Conservation (phyloP, 2,113 vertebrate genomes). For the Typhlomys cinereus region DNA sequence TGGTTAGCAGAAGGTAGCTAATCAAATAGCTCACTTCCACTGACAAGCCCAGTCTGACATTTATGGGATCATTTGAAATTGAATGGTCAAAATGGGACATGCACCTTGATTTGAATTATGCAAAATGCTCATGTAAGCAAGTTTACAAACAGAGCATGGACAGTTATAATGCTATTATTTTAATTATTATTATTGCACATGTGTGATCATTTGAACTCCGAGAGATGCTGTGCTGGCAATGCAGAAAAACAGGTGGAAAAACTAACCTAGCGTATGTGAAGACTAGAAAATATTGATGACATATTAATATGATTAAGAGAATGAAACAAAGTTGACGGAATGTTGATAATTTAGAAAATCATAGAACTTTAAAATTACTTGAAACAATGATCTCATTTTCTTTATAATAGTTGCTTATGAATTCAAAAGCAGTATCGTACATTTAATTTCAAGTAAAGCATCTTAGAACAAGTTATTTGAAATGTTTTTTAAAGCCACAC, state of each 20-base stretch:
- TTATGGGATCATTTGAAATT: not conserved
- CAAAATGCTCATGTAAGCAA: not conserved
- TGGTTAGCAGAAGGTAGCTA: not conserved
- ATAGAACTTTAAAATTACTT: no score
- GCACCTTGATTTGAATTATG: not conserved
- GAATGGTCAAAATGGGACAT: not conserved
- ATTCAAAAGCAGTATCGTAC: no score
- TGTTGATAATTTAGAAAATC: no score
- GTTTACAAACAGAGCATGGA: not conserved
- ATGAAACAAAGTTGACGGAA: constrained; percentile 70
- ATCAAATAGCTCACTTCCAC: not conserved
- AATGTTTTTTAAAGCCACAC: no score
- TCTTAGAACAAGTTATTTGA: no score
- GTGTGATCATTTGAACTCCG: constrained; percentile 75
- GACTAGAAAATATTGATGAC: constrained; percentile 75
- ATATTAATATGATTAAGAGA: constrained; percentile 74
- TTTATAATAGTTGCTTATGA: no score
- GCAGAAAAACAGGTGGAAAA: constrained; percentile 72
- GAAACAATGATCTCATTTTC: no score
- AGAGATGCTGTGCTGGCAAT: constrained; percentile 63
- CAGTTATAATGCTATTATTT: not conserved
- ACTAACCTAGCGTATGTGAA: constrained; percentile 68
- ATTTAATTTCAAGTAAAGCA: no score
- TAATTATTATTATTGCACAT: constrained; percentile 57
- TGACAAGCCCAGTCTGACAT: not conserved